Base-by-base conservation (phyloP, 2,888 invertebrate genomes). In the Alviniconcha strummeri region DNA sequence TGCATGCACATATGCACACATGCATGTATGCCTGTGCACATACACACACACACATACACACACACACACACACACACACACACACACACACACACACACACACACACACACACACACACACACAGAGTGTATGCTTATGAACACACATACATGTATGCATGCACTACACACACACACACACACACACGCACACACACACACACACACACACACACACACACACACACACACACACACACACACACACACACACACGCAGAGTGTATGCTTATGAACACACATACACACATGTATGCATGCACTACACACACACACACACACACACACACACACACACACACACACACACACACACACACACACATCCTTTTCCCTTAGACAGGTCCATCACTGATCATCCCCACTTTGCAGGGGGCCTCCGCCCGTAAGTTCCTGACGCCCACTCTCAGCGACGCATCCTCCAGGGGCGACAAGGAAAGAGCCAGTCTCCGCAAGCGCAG, bases 401-500 rank as follows among this genome's bases (percentile, higher is more conserved):
- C 36, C 36, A 60, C 13, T 60, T 60, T 88, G 19, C 84, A 92
- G 92, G 90, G 90, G n/a, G 89, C 91, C 11, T 89, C 91, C 57
- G 89, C 92, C 77, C 87, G 91, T 79, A 93, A 93, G 85, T 94
- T 91, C 88, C 90, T 94, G 85, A 92, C 92, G 36, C 94, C 94
- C n/a, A 92, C 93, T n/a, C 88, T 93, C 78, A 94, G 93, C 85
- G 94, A 94, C 86, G 91, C 91, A 60, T 90, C 92, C n/a, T 86
- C 85, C 15, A 84, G 92, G 64, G 84, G 87, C 71, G 93, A 93
- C 74, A 93, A 94, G 86, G 92, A 93, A 17, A 89, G 92, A 85
- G 87, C 91, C 67, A 92, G 91, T 80, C 86, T 92, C 36, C 93
- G 94, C 85, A 94, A 93, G 85, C 89, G 93, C 74, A 92, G 92